Conservation (phyloP, 2,113 vertebrate genomes). For the Morphnarchus princeps region DNA sequence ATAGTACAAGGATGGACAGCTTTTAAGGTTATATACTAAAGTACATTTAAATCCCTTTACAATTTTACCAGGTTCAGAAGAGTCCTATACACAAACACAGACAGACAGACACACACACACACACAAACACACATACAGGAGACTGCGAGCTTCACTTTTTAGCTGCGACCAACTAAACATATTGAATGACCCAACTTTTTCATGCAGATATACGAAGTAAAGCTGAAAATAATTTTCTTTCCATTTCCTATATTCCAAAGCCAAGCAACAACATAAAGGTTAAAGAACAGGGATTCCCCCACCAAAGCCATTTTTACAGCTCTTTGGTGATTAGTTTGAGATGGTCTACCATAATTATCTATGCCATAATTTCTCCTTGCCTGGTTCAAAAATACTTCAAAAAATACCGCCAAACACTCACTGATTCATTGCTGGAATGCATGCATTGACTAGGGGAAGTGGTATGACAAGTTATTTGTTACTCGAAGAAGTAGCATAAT, state of each 20-base stretch:
- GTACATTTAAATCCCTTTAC: background rate
- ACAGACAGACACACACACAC: background rate
- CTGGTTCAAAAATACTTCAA: background rate
- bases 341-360: background rate
- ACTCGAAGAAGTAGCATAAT: background rate
- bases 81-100: background rate
- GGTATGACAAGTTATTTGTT: background rate
- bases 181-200: background rate
- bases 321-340: background rate
- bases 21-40: background rate
- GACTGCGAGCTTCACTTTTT: background rate
- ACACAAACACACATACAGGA: background rate
- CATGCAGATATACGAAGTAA: background rate
- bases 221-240: background rate
- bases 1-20: background rate
- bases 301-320: background rate
- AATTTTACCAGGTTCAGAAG: background rate
- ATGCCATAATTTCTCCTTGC: background rate
- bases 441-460: background rate
- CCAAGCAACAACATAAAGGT: background rate
- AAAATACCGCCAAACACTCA: background rate
- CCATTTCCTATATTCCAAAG: background rate
- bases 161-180: background rate
- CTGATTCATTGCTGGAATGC: background rate
- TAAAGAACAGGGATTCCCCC: background rate